Evolutionary conservation across 1,140 invertebrate genomes (phyloP).

Genomic region (Ylistrum balloti): DNA sequence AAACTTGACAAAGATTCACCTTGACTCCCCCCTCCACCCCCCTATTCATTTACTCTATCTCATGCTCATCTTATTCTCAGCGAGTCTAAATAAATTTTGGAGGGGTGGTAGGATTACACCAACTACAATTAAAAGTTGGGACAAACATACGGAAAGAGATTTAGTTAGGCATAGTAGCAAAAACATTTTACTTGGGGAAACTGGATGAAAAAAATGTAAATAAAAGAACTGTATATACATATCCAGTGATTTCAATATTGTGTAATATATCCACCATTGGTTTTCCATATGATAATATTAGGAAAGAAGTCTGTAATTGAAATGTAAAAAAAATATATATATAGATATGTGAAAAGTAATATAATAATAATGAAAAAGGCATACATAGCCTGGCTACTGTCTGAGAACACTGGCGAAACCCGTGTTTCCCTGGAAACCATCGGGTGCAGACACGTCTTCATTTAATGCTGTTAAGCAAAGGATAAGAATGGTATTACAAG

Average conservation of each 20-base stretch:
- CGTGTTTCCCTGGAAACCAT: conserved; percentile 45
- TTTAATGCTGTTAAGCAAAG: background rate
- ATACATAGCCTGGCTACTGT: conserved; percentile 55
- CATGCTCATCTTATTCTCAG: background rate
- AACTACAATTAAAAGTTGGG: background rate
- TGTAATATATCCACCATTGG: background rate
- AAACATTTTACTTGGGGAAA: conserved; percentile 23
- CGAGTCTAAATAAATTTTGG: background rate
- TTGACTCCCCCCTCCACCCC: background rate
- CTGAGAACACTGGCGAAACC: conserved; percentile 1
- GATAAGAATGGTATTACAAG: conserved; percentile 26
- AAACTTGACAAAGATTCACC: background rate
- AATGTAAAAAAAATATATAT: conserved; percentile 50
- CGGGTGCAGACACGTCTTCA: conserved; percentile 11
- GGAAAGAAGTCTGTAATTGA: conserved; percentile 41
- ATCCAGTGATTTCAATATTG: conserved; percentile 34
- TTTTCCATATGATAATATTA: conserved; percentile 24
- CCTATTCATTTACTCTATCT: too few relatives aligned
- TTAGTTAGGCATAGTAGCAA: background rate
- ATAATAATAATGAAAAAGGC: conserved; percentile 55
- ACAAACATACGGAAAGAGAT: background rate
- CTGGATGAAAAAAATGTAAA: background rate
- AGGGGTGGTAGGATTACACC: background rate
- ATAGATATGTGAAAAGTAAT: conserved; percentile 53
- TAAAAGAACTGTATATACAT: background rate